These are phyloP conservation scores for Rhinella marina DNA, from an alignment of 2,797 vertebrate species.

Conservation along the genomic window DNA sequence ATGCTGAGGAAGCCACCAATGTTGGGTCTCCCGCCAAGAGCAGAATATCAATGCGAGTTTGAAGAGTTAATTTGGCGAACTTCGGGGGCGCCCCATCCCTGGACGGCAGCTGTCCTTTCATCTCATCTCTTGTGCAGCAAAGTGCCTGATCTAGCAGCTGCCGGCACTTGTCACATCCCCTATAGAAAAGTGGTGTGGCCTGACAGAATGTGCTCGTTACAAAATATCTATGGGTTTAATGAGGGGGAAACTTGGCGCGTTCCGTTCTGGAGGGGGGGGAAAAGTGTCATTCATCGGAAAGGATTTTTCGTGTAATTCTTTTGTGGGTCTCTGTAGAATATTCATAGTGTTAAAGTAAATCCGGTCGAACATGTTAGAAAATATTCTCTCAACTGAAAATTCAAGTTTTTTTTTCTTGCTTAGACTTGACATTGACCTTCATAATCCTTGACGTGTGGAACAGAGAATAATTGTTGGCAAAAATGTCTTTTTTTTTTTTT, in stretches of 20 bases:
- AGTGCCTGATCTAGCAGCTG: conserved; percentile 67
- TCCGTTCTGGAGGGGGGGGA: not conserved
- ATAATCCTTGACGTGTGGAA: no score
- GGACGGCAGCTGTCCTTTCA: conserved; percentile 67
- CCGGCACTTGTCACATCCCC: conserved; percentile 55
- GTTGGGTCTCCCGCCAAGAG: conserved; percentile 46
- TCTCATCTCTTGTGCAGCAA: conserved; percentile 63
- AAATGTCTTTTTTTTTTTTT: no score
- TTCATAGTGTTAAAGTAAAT: not conserved
- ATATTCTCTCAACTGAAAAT: not conserved
- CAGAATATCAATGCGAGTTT: conserved; percentile 58
- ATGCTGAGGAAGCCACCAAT: conserved; percentile 56
- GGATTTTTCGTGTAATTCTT: not conserved
- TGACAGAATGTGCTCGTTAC: conserved; percentile 66
- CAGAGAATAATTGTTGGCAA: no score
- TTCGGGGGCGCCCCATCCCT: conserved; percentile 58
- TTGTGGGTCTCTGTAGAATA: not conserved
- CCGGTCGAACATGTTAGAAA: not conserved
- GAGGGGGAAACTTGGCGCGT: conserved; percentile 70
- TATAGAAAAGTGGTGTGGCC: conserved; percentile 64
- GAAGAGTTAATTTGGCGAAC: conserved; percentile 65
- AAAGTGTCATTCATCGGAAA: not conserved
- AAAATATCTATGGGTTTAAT: conserved; percentile 68
- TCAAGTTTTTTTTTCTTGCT: not conserved
- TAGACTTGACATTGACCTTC: no score